Base-by-base conservation (phyloP, 2,113 vertebrate genomes). In the Cebus imitator region DNA sequence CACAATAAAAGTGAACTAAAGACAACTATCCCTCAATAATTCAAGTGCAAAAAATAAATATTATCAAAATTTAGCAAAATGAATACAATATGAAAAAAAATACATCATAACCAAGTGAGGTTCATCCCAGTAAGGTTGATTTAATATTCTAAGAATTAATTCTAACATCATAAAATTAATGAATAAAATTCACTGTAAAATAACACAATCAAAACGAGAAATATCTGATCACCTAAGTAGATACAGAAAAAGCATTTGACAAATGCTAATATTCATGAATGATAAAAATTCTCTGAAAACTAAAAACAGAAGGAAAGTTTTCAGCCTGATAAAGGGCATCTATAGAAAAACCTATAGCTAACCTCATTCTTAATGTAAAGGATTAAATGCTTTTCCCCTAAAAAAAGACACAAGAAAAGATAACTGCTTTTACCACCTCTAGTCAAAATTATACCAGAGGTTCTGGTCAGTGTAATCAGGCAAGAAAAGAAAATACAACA, bases 251-350 rank as follows among this genome's bases (percentile, higher is more conserved):
- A 64, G 25, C 45, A n/a, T 64, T 92, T 76, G 50, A 78, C 43
- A 83, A 70, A 87, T n/a, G 68, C 21, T n/a, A 58, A 78, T 8
- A 30, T n/a, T n/a, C 10, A 43, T 11, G 81, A 72, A 68, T 27
- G 64, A 87, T 75, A 88, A 88, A 79, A 78, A 72, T n/a, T 58
- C 40, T 91, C 83, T 82, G 81, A 96, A 75, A 92, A 80, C 14
- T 48, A 89, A 52, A 25, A 55, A 78, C 48, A 92, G 13, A 95
- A 84, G 9, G 30, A 7, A 66, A 70, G 37, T 66, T 50, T 73
- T 61, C 66, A 81, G 12, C 30, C 55, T 66, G 32, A 81, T 64
- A 94, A 81, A 86, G 45, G 17, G 13, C 30, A 45, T 86, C 17
- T 40, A 43, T 21, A 40, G 75, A 66, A 87, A 95, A 83, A 61